Percentiles rank a stretch among this genome's conserved stretches.
Evolutionary conservation across 2,113 vertebrate species (phyloP).

Genomic region (Oenanthe melanoleuca): DNA sequence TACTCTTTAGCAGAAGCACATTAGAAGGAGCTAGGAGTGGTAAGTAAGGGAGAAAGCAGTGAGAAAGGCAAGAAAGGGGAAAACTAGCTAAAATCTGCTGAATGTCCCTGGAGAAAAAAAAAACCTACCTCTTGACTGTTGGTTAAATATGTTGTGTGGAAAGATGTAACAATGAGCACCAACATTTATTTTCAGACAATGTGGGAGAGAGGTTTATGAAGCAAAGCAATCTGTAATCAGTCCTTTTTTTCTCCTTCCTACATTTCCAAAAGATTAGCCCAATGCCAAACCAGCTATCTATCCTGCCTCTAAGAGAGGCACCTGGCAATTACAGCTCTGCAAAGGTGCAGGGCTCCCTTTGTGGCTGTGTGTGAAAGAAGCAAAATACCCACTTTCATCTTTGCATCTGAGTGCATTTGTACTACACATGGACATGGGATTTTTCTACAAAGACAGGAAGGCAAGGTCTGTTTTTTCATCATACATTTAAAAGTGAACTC

Average conservation of each 20-base stretch:
- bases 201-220: not conserved
- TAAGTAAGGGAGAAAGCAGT: not conserved
- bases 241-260: not conserved
- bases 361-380: not conserved
- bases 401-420: slow-evolving; percentile 36
- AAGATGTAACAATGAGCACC: not conserved
- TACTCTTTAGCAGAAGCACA: not conserved
- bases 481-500: slow-evolving; percentile 20
- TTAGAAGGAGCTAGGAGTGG: not conserved
- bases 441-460: slow-evolving; percentile 36
- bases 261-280: not conserved
- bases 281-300: not conserved
- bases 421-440: not conserved
- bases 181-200: not conserved
- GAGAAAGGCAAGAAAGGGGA: not conserved
- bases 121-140: not conserved
- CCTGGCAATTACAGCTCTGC: slow-evolving; percentile 18
- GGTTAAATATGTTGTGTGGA: not conserved
- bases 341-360: not conserved
- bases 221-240: not conserved
- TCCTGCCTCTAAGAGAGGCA: not conserved
- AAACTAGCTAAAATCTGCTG: not conserved
- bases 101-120: not conserved
- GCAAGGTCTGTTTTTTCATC: slow-evolving; percentile 27
- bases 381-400: slow-evolving; percentile 47